Conservation (phyloP, 1,140 invertebrate genomes). For the Hyles euphorbiae region DNA sequence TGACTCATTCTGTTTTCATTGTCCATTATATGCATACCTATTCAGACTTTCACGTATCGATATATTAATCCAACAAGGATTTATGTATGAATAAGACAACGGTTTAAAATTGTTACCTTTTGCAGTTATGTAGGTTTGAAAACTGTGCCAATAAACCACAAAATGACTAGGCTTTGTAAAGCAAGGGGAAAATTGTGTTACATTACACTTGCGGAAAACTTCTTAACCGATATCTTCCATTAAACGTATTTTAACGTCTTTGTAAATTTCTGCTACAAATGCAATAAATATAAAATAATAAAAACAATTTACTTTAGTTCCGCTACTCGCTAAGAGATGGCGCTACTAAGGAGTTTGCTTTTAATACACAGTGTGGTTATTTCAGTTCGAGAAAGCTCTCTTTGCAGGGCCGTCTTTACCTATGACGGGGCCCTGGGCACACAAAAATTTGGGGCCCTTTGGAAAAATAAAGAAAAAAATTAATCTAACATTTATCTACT, state of each 20-base stretch:
- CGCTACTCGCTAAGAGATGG: constrained; percentile 55
- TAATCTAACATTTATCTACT: too few species aligned
- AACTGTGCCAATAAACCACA: too few species aligned
- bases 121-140: too few species aligned
- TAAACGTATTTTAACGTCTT: not conserved
- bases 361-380: too few species aligned
- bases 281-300: not conserved
- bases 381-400: not conserved
- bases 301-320: constrained; percentile 5
- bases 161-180: too few species aligned
- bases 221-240: not conserved
- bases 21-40: constrained; percentile 11
- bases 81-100: constrained; percentile 9
- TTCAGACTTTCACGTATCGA: not conserved
- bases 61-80: not conserved
- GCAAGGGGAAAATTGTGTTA: not conserved
- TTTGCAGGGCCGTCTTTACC: too few species aligned
- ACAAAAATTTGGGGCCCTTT: too few species aligned
- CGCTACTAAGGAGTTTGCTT: constrained; percentile 25
- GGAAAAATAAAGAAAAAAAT: too few species aligned
- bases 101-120: too few species aligned
- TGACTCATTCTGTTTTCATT: constrained; percentile 64
- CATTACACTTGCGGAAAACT: not conserved
- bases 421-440: too few species aligned
- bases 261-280: too few species aligned